Conservation (phyloP, 2,113 vertebrate species). For the Nyctereutes procyonoides region DNA sequence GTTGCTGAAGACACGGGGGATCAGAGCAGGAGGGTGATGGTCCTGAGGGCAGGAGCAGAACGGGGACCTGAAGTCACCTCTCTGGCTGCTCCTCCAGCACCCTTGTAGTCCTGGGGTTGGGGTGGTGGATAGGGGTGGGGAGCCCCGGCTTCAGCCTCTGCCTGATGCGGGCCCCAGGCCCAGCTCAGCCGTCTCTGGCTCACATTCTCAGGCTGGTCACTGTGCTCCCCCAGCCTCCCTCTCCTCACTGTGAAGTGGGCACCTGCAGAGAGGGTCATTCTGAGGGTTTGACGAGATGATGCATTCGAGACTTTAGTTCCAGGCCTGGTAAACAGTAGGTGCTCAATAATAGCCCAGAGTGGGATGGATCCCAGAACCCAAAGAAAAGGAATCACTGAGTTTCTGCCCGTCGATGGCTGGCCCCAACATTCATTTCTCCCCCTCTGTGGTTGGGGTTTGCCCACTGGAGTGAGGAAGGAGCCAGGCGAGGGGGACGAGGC, state of each 20-base stretch:
- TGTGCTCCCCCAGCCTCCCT: fast-evolving
- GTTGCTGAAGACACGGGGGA: not conserved
- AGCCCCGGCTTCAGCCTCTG: not conserved
- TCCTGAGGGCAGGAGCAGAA: not conserved
- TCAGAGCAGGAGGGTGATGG: not conserved
- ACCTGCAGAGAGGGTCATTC: not conserved
- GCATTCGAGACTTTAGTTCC: not conserved
- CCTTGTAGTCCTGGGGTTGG: not conserved
- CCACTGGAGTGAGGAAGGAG: not conserved
- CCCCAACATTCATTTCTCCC: not conserved
- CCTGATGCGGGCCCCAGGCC: not conserved
- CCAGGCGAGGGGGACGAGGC: fast-evolving
- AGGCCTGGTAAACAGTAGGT: not conserved
- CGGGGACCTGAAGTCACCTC: not conserved
- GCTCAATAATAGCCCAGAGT: not conserved
- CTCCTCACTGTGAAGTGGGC: not conserved
- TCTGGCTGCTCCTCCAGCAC: not conserved
- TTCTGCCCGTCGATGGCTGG: not conserved
- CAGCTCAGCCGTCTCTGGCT: not conserved
- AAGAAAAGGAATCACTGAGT: not conserved
- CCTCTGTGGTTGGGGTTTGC: not conserved
- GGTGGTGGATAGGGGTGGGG: not conserved
- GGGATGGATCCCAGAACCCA: not conserved
- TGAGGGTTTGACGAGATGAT: not conserved
- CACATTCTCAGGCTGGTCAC: not conserved